phyloP scores from a whole-genome alignment of 2,888 invertebrate genomes.

The Eristalis pertinax region DNA sequence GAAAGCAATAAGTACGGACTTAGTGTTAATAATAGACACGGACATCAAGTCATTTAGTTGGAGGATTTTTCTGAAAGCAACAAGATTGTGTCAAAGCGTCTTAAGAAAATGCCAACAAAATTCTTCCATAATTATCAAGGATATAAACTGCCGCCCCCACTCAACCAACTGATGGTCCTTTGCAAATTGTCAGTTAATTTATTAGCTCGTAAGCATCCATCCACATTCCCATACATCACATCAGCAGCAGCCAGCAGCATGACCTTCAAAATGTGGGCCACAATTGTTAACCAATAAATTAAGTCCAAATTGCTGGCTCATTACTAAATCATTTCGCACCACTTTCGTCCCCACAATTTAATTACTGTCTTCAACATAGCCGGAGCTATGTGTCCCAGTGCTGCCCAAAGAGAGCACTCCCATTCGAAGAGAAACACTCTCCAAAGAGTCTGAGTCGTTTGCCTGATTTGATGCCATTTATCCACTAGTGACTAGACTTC shows the following conservation, averaged over 20 bases:
- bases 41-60: too few relatives aligned
- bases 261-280: constrained; percentile 13
- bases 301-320: constrained; percentile 22
- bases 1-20: too few relatives aligned
- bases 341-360: constrained; percentile 11
- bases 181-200: background rate
- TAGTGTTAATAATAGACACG: too few relatives aligned
- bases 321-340: constrained; percentile 31
- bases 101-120: too few relatives aligned
- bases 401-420: background rate
- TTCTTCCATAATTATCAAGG: too few relatives aligned
- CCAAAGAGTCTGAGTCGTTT: background rate
- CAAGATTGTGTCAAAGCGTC: too few relatives aligned
- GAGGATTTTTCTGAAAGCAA: too few relatives aligned
- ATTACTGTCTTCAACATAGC: background rate
- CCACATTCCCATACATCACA: background rate
- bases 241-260: background rate
- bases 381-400: background rate
- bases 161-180: too few relatives aligned
- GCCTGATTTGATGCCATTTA: constrained; percentile 15
- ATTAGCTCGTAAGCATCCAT: background rate
- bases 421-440: constrained; percentile 7
- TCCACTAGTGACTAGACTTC: background rate
- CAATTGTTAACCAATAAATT: constrained; percentile 21
- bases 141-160: too few relatives aligned